phyloP scores from a whole-genome alignment of 2,797 vertebrate genomes.

The Sparus aurata region DNA sequence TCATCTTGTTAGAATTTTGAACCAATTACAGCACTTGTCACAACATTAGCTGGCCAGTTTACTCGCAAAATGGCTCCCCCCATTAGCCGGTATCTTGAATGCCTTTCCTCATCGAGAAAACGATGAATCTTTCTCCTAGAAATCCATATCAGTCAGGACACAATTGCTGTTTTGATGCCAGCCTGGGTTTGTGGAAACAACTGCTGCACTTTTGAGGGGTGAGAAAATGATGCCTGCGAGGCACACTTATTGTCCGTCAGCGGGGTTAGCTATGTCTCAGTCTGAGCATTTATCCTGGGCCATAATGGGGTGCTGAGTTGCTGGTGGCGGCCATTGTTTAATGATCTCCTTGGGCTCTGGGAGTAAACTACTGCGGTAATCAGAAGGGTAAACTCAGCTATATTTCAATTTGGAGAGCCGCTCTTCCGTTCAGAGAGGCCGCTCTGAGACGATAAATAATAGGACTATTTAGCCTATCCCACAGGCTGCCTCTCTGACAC shows the following conservation, averaged over 20 bases:
- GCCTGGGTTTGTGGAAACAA: conserved; percentile 49
- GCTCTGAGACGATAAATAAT: conserved; percentile 99
- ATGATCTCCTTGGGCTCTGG: conserved; percentile 97
- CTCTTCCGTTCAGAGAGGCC: conserved; percentile 99
- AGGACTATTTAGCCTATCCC: conserved; percentile 99
- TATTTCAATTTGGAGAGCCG: conserved; percentile 99
- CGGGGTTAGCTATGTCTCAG: conserved; percentile 84
- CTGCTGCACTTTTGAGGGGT: conserved; percentile 37
- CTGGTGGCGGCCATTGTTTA: conserved; percentile 92
- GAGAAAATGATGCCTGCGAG: conserved; percentile 64
- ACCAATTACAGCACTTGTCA: conserved; percentile 70
- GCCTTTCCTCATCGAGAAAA: conserved; percentile 59
- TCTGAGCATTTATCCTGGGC: conserved; percentile 96
- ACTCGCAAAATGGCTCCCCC: conserved; percentile 49
- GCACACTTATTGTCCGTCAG: conserved; percentile 75
- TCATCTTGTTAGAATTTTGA: conserved; percentile 66
- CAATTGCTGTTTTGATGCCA: conserved; percentile 63
- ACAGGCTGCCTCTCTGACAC: conserved; percentile 81
- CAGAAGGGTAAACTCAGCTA: conserved; percentile 99
- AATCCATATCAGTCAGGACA: conserved; percentile 60
- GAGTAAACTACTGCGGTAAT: conserved; percentile 97
- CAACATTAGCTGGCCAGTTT: conserved; percentile 72
- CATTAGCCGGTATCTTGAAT: conserved; percentile 59
- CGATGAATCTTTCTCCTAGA: conserved; percentile 53
- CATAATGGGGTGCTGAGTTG: conserved; percentile 94